A percentile compares a stretch with the other conserved stretches of the same genome.
These are phyloP conservation scores for Sander vitreus DNA, from an alignment of 2,113 vertebrate species.

Conservation along the genomic window DNA sequence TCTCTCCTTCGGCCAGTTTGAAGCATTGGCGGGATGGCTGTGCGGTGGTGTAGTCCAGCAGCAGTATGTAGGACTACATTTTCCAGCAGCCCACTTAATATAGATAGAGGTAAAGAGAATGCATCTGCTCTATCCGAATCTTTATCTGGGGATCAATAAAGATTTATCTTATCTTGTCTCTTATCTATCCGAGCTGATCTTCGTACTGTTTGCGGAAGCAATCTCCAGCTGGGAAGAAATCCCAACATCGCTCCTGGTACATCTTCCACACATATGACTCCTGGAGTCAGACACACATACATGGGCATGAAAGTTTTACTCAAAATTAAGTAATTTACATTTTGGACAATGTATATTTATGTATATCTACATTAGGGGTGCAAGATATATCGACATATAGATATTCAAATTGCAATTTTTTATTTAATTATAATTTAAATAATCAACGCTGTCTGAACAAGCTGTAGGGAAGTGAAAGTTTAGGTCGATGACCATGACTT, in stretches of 20 bases:
- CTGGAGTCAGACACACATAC: slow-evolving; percentile 78
- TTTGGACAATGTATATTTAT: not conserved
- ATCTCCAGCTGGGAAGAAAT: slow-evolving; percentile 98
- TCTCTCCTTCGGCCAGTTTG: slow-evolving; percentile 41
- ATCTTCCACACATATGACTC: slow-evolving; percentile 99
- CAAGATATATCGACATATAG: too few species aligned
- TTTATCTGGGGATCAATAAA: too few species aligned
- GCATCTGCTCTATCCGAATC: slow-evolving; percentile 83
- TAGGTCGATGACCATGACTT: not conserved
- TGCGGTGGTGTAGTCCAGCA: slow-evolving; percentile 41
- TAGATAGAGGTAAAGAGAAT: slow-evolving; percentile 37
- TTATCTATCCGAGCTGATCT: slow-evolving; percentile 92
- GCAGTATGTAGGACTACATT: slow-evolving; percentile 40
- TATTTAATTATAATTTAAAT: not conserved
- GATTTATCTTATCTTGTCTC: too few species aligned
- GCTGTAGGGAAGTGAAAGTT: not conserved
- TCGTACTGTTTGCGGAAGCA: slow-evolving; percentile 99
- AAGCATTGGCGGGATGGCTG: slow-evolving; percentile 18
- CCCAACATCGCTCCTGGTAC: slow-evolving; percentile 99
- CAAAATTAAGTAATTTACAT: not conserved
- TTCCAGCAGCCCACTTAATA: slow-evolving; percentile 24
- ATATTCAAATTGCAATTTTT: not conserved
- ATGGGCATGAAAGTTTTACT: not conserved
- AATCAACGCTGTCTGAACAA: not conserved
- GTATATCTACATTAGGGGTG: too few species aligned